Base-by-base conservation (phyloP, 2,888 invertebrate genomes). In the Halictus quadricinctus region DNA sequence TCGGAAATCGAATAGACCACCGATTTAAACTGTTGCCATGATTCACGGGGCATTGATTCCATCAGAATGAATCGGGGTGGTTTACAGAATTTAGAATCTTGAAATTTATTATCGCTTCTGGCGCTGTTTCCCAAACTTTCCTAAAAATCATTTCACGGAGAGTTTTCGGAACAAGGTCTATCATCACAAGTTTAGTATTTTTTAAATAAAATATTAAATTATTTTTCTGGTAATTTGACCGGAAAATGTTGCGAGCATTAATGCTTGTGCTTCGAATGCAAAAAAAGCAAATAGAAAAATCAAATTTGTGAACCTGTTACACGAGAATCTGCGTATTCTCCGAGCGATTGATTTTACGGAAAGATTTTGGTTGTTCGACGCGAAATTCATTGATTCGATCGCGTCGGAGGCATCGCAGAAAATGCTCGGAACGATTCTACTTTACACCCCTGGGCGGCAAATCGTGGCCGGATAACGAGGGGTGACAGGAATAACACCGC, bases 401-500 rank as follows among this genome's bases (percentile, higher is more conserved):
- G 64, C 25, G 64, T 15, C 29, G 64, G 15, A 29, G 15, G 15
- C 29, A 29, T 46, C 36, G 48, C 36, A 36, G n/a, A 41, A 46
- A 50, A 25, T 29, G 10, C 48, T 21, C 50, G 41, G 29, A 15
- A 73, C n/a, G 29, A n/a, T 50, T 77, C 60, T 50, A 72, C 72
- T 13, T 36, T 13, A 36, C 73, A 73, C 74, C 73, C 76, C 25
- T 73, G 54, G 54, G 66, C 54, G 36, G 76, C 60, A 50, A 29
- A 43, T 25, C 46, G 25, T 76, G 54, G 50, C 54, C 48, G 69
- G 21, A 70, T 72, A 46, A 54, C 70, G 69, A 76, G 50, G 66
- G 80, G 79, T 79, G 87, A 80, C 73, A 88, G 85, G 83, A 88
- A 90, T 84, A 90, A 90, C 90, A 88, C 36, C 43, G 74, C 64